These are phyloP conservation scores for Ganaspis brasiliensis DNA, from an alignment of 2,888 invertebrate genomes.

Conservation along the genomic window DNA sequence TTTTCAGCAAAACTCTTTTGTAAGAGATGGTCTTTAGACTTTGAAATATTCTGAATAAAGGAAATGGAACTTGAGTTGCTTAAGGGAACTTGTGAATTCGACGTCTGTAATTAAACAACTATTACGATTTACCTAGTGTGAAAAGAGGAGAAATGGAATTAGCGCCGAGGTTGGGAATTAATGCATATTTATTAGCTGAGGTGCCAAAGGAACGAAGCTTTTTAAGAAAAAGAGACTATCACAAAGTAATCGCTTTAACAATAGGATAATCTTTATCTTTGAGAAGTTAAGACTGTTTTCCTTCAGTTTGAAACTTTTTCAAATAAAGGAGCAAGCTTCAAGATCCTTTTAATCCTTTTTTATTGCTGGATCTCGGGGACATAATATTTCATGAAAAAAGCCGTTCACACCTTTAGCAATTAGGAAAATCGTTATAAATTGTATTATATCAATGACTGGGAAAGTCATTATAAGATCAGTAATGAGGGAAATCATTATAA, in stretches of 20 bases:
- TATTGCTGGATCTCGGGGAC: background rate
- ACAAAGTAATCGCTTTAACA: conserved; percentile 2
- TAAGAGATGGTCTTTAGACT: conserved; percentile 14
- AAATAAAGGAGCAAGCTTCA: background rate
- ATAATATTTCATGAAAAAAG: background rate
- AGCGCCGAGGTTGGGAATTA: conserved; percentile 10
- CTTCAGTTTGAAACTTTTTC: background rate
- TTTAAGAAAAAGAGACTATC: conserved; percentile 5
- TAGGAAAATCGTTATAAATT: no score
- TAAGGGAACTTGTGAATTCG: conserved; percentile 25
- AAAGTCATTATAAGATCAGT: no score
- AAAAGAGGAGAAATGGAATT: conserved; percentile 19
- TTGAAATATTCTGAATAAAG: background rate
- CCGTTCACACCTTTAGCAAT: background rate
- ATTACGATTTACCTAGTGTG: conserved; percentile 15
- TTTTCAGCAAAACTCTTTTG: conserved; percentile 4
- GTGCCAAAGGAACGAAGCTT: background rate
- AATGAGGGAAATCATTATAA: no score
- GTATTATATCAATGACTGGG: no score
- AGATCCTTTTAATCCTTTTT: conserved; percentile 7
- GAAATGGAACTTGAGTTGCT: conserved; percentile 12
- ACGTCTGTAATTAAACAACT: conserved; percentile 37
- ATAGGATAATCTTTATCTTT: conserved; percentile 13
- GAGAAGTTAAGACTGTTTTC: conserved; percentile 2
- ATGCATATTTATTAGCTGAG: conserved; percentile 34